Percentiles rank a stretch among this genome's conserved stretches.
These are phyloP conservation scores for Psilopsiagon aurifrons DNA, from an alignment of 2,113 vertebrate species.

Conservation along the genomic window DNA sequence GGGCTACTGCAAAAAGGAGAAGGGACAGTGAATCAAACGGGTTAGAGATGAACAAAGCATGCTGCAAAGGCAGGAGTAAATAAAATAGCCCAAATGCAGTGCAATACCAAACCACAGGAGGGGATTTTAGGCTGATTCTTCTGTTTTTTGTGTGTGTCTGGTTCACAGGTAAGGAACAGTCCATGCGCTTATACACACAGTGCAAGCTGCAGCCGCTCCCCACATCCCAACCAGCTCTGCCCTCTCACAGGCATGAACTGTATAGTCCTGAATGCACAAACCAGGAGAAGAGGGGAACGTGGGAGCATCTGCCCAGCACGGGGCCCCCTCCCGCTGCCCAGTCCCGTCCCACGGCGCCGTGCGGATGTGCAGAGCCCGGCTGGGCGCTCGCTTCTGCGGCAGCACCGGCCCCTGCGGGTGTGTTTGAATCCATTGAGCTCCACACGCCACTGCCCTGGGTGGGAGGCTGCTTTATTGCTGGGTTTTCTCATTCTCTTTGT, in stretches of 20 bases:
- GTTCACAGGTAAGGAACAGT: rapidly evolving
- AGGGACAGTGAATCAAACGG: not conserved
- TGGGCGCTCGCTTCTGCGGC: not conserved
- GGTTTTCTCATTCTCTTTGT: not conserved
- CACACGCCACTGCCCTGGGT: rapidly evolving
- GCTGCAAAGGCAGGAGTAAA: not conserved
- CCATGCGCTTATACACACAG: rapidly evolving
- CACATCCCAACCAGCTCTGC: rapidly evolving
- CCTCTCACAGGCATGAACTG: rapidly evolving
- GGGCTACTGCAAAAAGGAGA: not conserved
- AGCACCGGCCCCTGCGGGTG: not conserved
- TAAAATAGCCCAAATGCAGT: not conserved
- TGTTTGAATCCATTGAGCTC: not conserved
- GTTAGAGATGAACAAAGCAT: not conserved
- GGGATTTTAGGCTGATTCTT: not conserved
- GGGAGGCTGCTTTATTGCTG: not conserved
- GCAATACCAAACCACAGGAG: not conserved
- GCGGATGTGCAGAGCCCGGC: not conserved
- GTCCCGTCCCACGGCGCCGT: rapidly evolving
- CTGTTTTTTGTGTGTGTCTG: not conserved
- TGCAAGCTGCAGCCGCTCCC: rapidly evolving
- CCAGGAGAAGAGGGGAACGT: rapidly evolving
- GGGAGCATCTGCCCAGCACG: rapidly evolving
- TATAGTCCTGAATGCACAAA: rapidly evolving
- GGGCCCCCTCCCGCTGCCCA: too few relatives aligned